Evolutionary conservation across 1,140 invertebrate species (phyloP).

Genomic region (Agrilus planipennis): DNA sequence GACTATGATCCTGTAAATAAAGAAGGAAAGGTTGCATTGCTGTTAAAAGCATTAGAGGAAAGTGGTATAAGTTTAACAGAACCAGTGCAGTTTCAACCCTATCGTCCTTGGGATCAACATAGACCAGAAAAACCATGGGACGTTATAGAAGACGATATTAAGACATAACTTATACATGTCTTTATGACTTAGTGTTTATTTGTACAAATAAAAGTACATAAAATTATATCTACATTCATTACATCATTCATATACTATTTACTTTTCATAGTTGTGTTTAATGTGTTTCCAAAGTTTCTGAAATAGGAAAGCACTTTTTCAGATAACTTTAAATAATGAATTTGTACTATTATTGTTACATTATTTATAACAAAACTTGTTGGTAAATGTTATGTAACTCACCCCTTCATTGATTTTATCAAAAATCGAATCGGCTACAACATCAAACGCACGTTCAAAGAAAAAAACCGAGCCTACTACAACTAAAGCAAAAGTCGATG

Average conservation of each 20-base stretch:
- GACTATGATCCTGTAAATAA: conserved; percentile 39
- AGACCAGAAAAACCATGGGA: conserved; percentile 63
- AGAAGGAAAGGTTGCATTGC: conserved; percentile 50
- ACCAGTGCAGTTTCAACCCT: conserved; percentile 42
- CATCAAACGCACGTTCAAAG: conserved; percentile 65
- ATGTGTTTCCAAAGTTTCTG: conserved; percentile 78
- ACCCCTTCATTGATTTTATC: conserved; percentile 68
- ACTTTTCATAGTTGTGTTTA: conserved; percentile 54
- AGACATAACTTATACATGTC: neutral
- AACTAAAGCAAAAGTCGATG: conserved; percentile 61
- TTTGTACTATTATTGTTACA: no score
- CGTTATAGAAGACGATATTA: conserved; percentile 37
- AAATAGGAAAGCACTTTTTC: conserved; percentile 39
- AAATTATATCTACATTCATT: neutral
- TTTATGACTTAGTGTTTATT: neutral
- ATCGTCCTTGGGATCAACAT: conserved; percentile 42
- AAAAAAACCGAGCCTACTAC: conserved; percentile 55
- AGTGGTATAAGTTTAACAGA: conserved; percentile 57
- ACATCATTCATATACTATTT: neutral
- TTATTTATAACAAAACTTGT: conserved; percentile 8
- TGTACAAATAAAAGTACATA: neutral
- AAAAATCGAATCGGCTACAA: conserved; percentile 48
- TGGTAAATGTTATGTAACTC: conserved; percentile 36
- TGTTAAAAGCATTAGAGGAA: conserved; percentile 52
- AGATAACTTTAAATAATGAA: no score